A percentile compares a stretch with the other conserved stretches of the same genome.
phyloP scores from a whole-genome alignment of 2,113 vertebrate genomes.

The Ranitomeya variabilis region DNA sequence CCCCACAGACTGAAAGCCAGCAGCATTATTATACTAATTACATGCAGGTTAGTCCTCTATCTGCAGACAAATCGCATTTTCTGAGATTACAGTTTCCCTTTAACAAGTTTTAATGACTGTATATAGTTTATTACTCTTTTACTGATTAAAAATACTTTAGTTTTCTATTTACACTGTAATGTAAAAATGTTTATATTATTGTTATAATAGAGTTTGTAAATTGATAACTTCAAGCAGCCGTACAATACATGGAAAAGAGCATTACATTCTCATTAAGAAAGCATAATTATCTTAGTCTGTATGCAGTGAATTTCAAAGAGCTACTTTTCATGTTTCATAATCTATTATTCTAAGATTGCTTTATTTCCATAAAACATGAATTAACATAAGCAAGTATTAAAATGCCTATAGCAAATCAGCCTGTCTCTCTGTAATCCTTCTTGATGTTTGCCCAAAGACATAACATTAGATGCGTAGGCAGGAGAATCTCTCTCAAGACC shows the following conservation, averaged over 20 bases:
- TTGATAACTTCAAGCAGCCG: not conserved
- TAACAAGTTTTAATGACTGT: not conserved
- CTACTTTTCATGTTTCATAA: not conserved
- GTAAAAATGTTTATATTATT: not conserved
- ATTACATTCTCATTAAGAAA: not conserved
- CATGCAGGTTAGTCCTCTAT: too few species aligned
- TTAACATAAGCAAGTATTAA: not conserved
- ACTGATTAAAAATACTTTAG: not conserved
- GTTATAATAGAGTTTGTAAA: not conserved
- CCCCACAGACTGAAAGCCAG: too few species aligned
- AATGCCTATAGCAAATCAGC: not conserved
- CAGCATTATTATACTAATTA: too few species aligned
- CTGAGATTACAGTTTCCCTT: too few species aligned
- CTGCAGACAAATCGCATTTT: too few species aligned
- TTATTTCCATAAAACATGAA: constrained; percentile 4
- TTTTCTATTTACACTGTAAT: not conserved
- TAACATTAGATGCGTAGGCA: not conserved
- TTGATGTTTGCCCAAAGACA: not conserved
- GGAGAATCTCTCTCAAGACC: not conserved
- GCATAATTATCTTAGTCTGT: not conserved
- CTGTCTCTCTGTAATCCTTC: not conserved
- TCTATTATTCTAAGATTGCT: not conserved
- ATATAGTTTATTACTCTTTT: too few species aligned
- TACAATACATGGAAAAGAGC: not conserved
- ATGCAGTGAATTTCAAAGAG: not conserved